Percentiles rank a stretch among this genome's conserved stretches.
Conservation (phyloP, 2,888 invertebrate species). For the Pristionchus fissidentatus region DNA sequence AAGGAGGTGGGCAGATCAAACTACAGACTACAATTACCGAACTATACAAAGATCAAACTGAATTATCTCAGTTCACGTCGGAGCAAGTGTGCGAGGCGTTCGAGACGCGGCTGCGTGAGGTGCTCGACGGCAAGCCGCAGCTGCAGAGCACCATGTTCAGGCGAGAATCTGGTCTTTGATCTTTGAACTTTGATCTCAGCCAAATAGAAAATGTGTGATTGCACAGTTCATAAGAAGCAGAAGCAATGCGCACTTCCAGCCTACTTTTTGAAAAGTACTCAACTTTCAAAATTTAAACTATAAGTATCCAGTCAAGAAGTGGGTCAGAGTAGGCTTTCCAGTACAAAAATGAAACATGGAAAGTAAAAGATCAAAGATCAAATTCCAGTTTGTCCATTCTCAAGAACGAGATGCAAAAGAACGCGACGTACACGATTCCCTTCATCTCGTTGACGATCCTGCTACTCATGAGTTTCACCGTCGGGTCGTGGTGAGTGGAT, state of each 20-base stretch:
- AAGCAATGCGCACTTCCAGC: no score
- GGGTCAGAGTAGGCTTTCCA: not conserved
- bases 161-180: slow-evolving; percentile 29
- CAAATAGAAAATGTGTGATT: no score
- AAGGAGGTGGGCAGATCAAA: slow-evolving; percentile 57
- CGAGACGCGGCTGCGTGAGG: slow-evolving; percentile 62
- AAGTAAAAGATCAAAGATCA: slow-evolving; percentile 34
- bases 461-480: slow-evolving; percentile 72
- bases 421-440: slow-evolving; percentile 74
- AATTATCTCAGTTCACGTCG: slow-evolving; percentile 63
- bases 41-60: slow-evolving; percentile 19
- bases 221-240: no score
- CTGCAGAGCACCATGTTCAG: slow-evolving; percentile 62
- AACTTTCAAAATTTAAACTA: no score
- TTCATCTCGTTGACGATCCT: slow-evolving; percentile 73
- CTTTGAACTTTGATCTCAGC: not conserved
- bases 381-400: slow-evolving; percentile 70
- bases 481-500: slow-evolving; percentile 70
- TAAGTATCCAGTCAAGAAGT: no score
- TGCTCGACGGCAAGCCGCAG: slow-evolving; percentile 57
- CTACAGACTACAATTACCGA: not conserved
- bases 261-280: no score
- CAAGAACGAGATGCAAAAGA: slow-evolving; percentile 74
- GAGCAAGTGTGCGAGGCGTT: slow-evolving; percentile 69
- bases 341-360: not conserved